Evolutionary conservation across 2,113 vertebrate genomes (phyloP).

Genomic region (Sylvietta virens): DNA sequence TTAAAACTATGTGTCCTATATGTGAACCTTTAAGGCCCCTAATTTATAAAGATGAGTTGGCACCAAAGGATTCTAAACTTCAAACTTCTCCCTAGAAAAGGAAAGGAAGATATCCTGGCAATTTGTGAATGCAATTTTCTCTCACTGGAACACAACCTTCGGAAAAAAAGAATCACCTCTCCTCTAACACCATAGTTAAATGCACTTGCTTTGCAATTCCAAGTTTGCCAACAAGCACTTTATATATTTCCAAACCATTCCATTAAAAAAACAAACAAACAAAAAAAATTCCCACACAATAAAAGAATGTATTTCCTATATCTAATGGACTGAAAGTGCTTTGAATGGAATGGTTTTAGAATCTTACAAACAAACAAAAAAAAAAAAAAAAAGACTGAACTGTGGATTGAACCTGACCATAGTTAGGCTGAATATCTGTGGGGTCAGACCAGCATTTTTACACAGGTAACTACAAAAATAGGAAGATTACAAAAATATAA

Average conservation of each 20-base stretch:
- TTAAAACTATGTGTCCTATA: constrained; percentile 66
- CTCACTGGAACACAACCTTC: constrained; percentile 69
- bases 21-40: constrained; percentile 67
- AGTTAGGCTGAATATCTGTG: constrained; percentile 57
- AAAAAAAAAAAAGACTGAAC: constrained; percentile 33
- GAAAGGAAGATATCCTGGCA: constrained; percentile 64
- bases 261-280: constrained; percentile 58
- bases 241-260: constrained; percentile 78
- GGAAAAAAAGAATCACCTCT: constrained; percentile 31
- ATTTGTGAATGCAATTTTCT: constrained; percentile 51
- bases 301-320: constrained; percentile 66
- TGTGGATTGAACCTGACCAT: constrained; percentile 76
- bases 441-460: constrained; percentile 76
- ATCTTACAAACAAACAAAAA: constrained; percentile 44
- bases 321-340: constrained; percentile 91
- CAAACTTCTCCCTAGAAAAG: constrained; percentile 64
- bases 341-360: constrained; percentile 89
- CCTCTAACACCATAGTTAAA: constrained; percentile 70
- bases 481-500: constrained; percentile 80
- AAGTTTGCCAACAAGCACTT: constrained; percentile 60
- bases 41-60: constrained; percentile 69
- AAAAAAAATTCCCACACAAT: constrained; percentile 44
- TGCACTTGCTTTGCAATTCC: constrained; percentile 69
- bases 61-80: constrained; percentile 68
- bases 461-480: constrained; percentile 79